These are phyloP conservation scores for Eublepharis macularius DNA, from an alignment of 2,113 vertebrate species.

Conservation along the genomic window DNA sequence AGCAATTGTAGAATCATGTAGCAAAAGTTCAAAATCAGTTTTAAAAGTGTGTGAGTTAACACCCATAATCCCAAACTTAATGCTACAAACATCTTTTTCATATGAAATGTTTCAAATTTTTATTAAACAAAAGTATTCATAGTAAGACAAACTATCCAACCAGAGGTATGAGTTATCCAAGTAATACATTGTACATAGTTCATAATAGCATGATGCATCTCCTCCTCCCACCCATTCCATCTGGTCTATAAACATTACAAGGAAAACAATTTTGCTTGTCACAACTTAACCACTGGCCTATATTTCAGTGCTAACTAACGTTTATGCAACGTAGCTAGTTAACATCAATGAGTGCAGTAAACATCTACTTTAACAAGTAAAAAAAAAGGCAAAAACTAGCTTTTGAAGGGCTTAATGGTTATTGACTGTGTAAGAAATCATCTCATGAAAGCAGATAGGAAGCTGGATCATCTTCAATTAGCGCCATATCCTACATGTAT, in stretches of 20 bases:
- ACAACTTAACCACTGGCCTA: not conserved
- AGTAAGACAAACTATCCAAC: not conserved
- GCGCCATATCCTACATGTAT: conserved; percentile 92
- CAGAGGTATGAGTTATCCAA: not conserved
- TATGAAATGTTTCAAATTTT: conserved; percentile 10
- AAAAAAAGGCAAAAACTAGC: not conserved
- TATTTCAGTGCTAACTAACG: not conserved
- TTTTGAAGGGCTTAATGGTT: conserved; percentile 21
- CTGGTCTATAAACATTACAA: conserved; percentile 8
- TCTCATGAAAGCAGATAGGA: not conserved
- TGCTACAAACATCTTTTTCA: not conserved
- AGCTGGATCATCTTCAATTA: conserved; percentile 68
- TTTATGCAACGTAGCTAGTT: conserved; percentile 2
- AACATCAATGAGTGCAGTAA: conserved; percentile 6
- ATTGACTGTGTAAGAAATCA: conserved; percentile 15
- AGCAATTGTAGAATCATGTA: not conserved
- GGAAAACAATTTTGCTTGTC: not conserved
- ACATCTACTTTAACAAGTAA: conserved; percentile 7
- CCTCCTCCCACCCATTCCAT: not conserved
- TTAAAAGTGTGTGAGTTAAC: not conserved
- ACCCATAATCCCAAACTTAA: not conserved
- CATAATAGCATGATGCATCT: not conserved
- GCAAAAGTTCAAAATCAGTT: not conserved
- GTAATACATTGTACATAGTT: not conserved
- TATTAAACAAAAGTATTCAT: not conserved